Base-by-base conservation (phyloP, 2,888 invertebrate species). In the Lypha dubia region DNA sequence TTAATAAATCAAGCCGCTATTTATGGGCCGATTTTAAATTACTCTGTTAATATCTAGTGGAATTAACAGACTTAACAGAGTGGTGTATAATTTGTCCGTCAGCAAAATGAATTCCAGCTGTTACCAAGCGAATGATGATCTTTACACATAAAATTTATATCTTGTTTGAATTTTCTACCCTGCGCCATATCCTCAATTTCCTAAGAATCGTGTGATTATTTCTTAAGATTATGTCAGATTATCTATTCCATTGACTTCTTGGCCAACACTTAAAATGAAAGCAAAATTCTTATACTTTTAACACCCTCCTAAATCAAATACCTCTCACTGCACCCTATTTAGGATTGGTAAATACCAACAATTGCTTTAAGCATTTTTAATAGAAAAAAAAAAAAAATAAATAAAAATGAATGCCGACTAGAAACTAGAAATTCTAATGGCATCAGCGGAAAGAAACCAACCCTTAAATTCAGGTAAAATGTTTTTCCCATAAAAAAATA, bases 391-490 rank as follows among this genome's bases (percentile, higher is more conserved):
- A 28, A 49, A 35, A 28, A 58, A 60, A n/a, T n/a, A n/a, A 44
- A 46, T 13, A 49, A 71, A 71, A 73, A 73, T 58, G 73, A 62
- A 77, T 51, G 20, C 60, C 56, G 49, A 28, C 56, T 76, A 75
- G 70, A 75, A 76, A 49, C 63, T 82, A 76, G 81, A 70, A 79
- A 70, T 81, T 79, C 77, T 46, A 79, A 81, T 70, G 84, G 76
- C 81, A 70, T 70, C 58, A 84, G 70, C 56, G 44, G 20, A 44
- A 60, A 44, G 28, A 82, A 75, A 67, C 70, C 81, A 76, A 83
- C 73, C 71, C 70, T 56, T 76, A 82, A 75, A 70, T 6, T 1
- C 81, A 81, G 81, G 70, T 75, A 81, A n/a, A 38, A 62, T 56
- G 28, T n/a, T 53, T 35, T 35, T 53, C 3, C 9, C 32, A 4